phyloP scores from a whole-genome alignment of 1,140 invertebrate species.

The Leptinotarsa undecemlineata region DNA sequence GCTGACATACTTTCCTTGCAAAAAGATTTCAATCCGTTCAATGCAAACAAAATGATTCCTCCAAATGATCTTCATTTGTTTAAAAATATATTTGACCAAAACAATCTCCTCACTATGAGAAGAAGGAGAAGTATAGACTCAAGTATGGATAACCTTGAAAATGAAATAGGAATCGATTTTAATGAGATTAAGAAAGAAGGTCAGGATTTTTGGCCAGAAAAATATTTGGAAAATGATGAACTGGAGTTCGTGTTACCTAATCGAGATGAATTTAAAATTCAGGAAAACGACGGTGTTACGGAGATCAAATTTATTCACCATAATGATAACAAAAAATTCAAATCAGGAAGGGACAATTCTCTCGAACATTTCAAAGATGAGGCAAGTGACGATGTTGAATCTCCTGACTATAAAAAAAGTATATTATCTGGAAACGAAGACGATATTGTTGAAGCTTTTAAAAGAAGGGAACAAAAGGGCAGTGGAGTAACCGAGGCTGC shows the following conservation, averaged over 20 bases:
- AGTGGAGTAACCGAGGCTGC: not conserved
- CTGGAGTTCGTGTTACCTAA: conserved; percentile 31
- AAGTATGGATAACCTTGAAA: conserved; percentile 31
- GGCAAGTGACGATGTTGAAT: not conserved
- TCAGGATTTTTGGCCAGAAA: not conserved
- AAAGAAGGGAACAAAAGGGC: not conserved
- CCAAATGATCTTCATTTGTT: not conserved
- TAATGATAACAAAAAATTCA: not conserved
- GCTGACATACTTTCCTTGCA: conserved; percentile 33
- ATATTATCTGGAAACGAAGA: too few species aligned
- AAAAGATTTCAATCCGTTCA: conserved; percentile 15
- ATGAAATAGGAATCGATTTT: conserved; percentile 33
- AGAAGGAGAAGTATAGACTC: conserved; percentile 16
- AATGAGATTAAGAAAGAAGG: conserved; percentile 21
- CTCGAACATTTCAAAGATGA: not conserved
- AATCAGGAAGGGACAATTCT: not conserved
- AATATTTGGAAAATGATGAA: conserved; percentile 12
- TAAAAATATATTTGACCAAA: conserved; percentile 12
- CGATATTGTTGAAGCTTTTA: not conserved
- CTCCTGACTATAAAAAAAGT: not conserved
- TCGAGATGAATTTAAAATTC: conserved; percentile 31
- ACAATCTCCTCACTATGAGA: conserved; percentile 4
- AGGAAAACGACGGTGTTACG: conserved; percentile 15
- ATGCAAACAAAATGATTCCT: conserved; percentile 10
- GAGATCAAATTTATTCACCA: conserved; percentile 28